These are phyloP conservation scores for Rhizoglyphus robini DNA, from an alignment of 1,140 invertebrate genomes.

Conservation along the genomic window DNA sequence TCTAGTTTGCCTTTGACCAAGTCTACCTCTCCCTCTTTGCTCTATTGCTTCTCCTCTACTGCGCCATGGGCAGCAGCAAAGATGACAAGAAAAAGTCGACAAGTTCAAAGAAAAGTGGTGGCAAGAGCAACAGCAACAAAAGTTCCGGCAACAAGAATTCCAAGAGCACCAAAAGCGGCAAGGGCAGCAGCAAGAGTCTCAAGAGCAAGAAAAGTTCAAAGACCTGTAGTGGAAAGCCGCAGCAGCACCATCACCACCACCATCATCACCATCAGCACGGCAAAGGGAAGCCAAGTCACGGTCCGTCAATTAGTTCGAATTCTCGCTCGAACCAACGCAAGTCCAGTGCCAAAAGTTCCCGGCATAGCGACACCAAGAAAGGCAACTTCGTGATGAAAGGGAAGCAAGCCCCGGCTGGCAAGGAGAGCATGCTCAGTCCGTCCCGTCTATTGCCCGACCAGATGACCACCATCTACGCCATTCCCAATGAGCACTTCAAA, in stretches of 20 bases:
- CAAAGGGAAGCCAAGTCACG: neutral
- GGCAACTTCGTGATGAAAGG: constrained; percentile 1
- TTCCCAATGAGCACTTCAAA: constrained; percentile 4
- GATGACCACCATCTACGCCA: neutral
- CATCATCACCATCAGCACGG: neutral
- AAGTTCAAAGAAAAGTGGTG: neutral
- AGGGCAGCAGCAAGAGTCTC: neutral
- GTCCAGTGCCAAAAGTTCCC: neutral
- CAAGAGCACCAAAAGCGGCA: neutral
- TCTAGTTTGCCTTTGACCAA: no score
- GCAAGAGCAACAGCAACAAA: neutral
- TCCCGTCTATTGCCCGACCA: neutral
- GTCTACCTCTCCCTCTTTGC: no score
- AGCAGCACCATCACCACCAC: neutral
- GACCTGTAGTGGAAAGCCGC: neutral
- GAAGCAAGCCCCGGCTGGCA: neutral
- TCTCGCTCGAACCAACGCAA: neutral
- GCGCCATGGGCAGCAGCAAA: no score
- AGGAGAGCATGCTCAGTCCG: neutral
- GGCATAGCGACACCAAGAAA: neutral
- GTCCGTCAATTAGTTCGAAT: neutral
- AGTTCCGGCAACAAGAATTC: neutral
- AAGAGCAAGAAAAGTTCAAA: neutral
- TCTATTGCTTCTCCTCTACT: no score
- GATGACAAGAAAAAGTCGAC: no score